Evolutionary conservation across 2,888 invertebrate genomes (phyloP).

Genomic region (Drosophila suboccidentalis): DNA sequence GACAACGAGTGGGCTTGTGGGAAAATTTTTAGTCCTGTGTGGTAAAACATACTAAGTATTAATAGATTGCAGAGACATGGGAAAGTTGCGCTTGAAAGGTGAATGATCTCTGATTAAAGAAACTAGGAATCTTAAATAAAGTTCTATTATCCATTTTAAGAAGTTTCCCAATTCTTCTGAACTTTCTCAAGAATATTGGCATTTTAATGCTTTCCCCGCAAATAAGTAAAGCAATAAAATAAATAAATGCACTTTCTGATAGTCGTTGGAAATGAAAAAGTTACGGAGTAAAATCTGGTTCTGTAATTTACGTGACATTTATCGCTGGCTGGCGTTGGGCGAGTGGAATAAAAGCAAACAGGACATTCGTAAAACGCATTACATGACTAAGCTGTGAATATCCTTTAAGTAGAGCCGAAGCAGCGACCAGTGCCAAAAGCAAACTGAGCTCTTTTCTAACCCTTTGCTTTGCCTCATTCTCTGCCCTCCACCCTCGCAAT

Average conservation of each 20-base stretch:
- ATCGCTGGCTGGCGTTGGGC: slow-evolving; percentile 43
- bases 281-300: slow-evolving; percentile 29
- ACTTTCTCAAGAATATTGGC: background rate
- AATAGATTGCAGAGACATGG: slow-evolving; percentile 40
- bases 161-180: background rate
- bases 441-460: slow-evolving; percentile 52
- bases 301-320: slow-evolving; percentile 67
- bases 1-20: slow-evolving; percentile 59
- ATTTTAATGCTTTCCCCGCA: background rate
- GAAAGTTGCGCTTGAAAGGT: background rate
- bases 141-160: background rate
- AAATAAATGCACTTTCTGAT: slow-evolving; percentile 52
- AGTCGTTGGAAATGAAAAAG: slow-evolving; percentile 26
- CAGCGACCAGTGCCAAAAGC: slow-evolving; percentile 65
- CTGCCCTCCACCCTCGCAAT: slow-evolving; percentile 1
- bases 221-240: slow-evolving; percentile 7
- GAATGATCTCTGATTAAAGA: background rate
- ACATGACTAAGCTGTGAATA: slow-evolving; percentile 78
- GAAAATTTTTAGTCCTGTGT: slow-evolving; percentile 55
- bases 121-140: background rate
- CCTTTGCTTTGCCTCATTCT: slow-evolving; percentile 67
- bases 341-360: slow-evolving; percentile 52
- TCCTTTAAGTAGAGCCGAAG: slow-evolving; percentile 61
- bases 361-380: slow-evolving; percentile 64
- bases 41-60: slow-evolving; percentile 19